Conservation (phyloP, 2,113 vertebrate genomes). For the Chaetura pelagica region DNA sequence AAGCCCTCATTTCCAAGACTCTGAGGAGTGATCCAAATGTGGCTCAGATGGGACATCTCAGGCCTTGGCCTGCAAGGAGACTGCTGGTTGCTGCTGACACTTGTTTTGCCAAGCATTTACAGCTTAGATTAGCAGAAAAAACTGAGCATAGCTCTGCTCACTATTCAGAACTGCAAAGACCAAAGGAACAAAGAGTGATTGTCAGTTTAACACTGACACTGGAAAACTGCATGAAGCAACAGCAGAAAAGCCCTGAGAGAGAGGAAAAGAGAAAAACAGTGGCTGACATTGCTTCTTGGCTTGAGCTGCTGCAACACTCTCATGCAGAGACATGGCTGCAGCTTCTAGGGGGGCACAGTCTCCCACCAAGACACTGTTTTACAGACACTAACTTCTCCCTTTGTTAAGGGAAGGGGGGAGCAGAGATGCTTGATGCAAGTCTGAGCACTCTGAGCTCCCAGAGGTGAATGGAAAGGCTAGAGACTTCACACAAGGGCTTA, state of each 20-base stretch:
- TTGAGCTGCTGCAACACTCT: not conserved
- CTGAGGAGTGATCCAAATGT: not conserved
- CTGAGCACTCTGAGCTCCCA: not conserved
- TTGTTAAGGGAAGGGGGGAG: not conserved
- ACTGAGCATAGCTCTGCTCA: not conserved
- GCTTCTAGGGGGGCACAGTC: not conserved
- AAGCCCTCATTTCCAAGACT: not conserved
- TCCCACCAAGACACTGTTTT: not conserved
- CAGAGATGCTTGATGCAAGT: not conserved
- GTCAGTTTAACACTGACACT: constrained; percentile 20
- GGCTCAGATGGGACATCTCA: not conserved
- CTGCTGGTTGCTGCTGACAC: not conserved
- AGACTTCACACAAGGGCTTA: not conserved
- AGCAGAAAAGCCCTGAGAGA: not conserved
- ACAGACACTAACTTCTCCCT: not conserved
- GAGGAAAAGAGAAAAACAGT: not conserved
- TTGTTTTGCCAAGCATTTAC: constrained; percentile 17
- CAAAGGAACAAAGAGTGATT: constrained; percentile 58
- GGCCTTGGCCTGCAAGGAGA: not conserved
- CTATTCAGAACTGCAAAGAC: constrained; percentile 34
- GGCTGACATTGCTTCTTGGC: not conserved
- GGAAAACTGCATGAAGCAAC: constrained; percentile 16
- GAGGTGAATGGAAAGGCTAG: not conserved
- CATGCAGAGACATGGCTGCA: not conserved
- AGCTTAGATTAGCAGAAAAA: constrained; percentile 54